A percentile compares a stretch with the other conserved stretches of the same genome.
These are phyloP conservation scores for Darevskia nairensis DNA, from an alignment of 2,797 vertebrate genomes.

Conservation along the genomic window DNA sequence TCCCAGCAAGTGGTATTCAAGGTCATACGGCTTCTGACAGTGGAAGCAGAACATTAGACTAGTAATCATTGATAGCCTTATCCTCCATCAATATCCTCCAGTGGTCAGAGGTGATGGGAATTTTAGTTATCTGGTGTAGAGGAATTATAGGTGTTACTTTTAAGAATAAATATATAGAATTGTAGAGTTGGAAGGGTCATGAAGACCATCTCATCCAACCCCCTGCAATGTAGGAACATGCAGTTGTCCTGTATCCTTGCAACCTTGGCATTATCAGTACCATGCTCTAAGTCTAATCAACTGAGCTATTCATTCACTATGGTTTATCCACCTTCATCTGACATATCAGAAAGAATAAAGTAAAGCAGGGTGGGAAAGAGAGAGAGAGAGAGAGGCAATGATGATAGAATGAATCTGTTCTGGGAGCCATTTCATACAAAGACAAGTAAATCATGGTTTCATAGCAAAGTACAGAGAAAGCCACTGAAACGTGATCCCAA, in stretches of 20 bases:
- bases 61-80: too few species aligned
- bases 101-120: neutral
- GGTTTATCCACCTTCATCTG: neutral
- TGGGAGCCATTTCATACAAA: neutral
- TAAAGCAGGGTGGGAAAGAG: neutral
- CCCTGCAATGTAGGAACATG: too few species aligned
- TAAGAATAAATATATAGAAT: neutral
- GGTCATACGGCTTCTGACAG: too few species aligned
- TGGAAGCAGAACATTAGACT: too few species aligned
- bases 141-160: neutral
- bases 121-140: neutral
- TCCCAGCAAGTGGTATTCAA: too few species aligned
- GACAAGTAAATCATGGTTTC: conserved; percentile 4
- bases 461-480: neutral
- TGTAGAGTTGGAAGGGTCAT: too few species aligned
- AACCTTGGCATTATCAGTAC: too few species aligned
- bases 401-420: conserved; percentile 13
- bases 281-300: too few species aligned
- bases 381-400: neutral
- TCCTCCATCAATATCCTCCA: too few species aligned
- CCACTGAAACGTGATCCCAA: conserved; percentile 8
- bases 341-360: conserved; percentile 16
- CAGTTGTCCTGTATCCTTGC: too few species aligned
- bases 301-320: neutral
- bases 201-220: too few species aligned